Conservation (phyloP, 2,113 vertebrate genomes). For the Onychostoma macrolepis region DNA sequence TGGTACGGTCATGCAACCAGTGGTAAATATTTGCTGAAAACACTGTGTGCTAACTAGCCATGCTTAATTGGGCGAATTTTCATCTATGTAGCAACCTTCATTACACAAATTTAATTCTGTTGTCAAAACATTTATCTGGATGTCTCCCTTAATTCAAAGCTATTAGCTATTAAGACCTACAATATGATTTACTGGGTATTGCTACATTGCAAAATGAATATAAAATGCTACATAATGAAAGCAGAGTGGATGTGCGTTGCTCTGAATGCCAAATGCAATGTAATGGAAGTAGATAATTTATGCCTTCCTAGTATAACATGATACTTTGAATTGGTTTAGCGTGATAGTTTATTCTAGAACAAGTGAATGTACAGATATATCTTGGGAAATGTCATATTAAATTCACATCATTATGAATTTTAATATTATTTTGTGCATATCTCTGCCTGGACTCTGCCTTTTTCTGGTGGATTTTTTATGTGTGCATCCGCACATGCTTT, state of each 20-base stretch:
- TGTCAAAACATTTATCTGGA: conserved; percentile 25
- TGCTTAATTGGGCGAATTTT: conserved; percentile 1
- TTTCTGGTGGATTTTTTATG: not conserved
- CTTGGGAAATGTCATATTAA: not conserved
- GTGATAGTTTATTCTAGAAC: not conserved
- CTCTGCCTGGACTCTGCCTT: not conserved
- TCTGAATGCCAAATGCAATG: conserved; percentile 12
- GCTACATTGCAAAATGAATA: not conserved
- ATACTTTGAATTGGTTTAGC: not conserved
- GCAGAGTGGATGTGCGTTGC: conserved; percentile 2
- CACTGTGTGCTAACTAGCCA: not conserved
- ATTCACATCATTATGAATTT: not conserved
- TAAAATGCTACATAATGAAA: conserved; percentile 7
- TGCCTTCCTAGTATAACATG: not conserved
- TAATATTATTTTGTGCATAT: not conserved
- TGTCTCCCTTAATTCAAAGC: conserved; percentile 3
- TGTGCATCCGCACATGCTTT: not conserved
- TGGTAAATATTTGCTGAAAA: not conserved
- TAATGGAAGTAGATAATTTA: not conserved
- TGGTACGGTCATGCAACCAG: not conserved
- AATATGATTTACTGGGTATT: not conserved
- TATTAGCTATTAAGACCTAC: conserved; percentile 3
- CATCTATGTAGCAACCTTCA: not conserved
- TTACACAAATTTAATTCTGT: conserved; percentile 16
- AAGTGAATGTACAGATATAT: not conserved